Base-by-base conservation (phyloP, 23 tunicate genomes). In the Trididemnum nubilum region DNA sequence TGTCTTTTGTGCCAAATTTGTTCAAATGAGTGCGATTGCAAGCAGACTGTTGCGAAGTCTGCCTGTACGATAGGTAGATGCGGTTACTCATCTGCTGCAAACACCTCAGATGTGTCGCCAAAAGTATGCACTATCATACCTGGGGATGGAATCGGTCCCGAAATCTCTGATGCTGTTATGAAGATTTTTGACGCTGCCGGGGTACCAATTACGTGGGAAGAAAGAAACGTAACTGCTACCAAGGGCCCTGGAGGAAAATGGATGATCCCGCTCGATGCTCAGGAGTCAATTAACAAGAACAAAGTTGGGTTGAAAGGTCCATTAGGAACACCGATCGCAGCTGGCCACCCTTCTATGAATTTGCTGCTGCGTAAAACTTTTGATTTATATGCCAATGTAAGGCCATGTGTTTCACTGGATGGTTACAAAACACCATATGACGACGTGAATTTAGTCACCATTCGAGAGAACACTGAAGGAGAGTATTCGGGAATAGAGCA, bases 401-500 rank as follows among this genome's bases (percentile, higher is more conserved):
- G 98, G 28, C 98, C 98, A 5, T 94, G 98, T 54, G 94, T 88
- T 31, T 94, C 98, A 19, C 64, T 94, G 64, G 92, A 88, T 30
- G 98, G 98, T 22, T 89, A 90, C 78, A 72, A 89, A 76, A 94
- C 98, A 23, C 90, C 94, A 25, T 94, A 94, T 33, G 95, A 94
- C 39, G 86, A 81, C 70, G 98, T 94, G 22, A 88, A 94, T 71
- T 50, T 94, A 52, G 98, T 94, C 60, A 94, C 98, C 0, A 94
- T 94, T 35, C 58, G 98, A 67, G 98, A 94, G 74, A 94, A 94
- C 65, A 94, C 98, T 0, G 92, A 94, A 76, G 98, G 98, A 51
- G 98, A 94, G 89, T 94, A 94, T 64, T 89, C 95, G 12, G 98
- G 98, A 1, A 94, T 94, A 35, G 98, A 94, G 82, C 98, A 94